Evolutionary conservation across 37 sponge, comb jelly and placozoan species (phyloP), one percentile per base, ranked within the genome.

Genomic region (Ephydatia muelleri): DNA sequence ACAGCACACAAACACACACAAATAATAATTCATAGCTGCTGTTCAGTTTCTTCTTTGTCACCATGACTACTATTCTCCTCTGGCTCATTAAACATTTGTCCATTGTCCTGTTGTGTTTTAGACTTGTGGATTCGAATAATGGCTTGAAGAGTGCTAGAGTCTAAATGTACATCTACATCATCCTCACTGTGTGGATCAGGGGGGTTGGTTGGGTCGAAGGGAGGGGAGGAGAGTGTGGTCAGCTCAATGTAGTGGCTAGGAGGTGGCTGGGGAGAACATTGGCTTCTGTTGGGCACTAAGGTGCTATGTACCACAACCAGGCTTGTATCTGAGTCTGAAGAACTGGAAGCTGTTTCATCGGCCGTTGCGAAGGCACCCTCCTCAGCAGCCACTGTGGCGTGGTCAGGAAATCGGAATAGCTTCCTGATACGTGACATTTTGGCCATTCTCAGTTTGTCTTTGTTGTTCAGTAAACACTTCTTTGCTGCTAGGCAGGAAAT

Each of bases 401-500:
- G 81, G 23, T 67, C 43, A 33, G 94, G 94, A 1, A 90, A 67
- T 34, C 87, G 84, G 30, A 94, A 85, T 64, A 94, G 25, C 19
- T 75, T 70, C 14, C 82, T 72, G 19, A 94, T 87, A 5, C 65
- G 80, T 3, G 76, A 67, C 94, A 87, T 90, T 38, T 94, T 94
- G 64, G 77, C 70, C 23, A 73, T 49, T 65, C 91, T 84, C 5
- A 96, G 83, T 22, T 65, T 64, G 22, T 96, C 92, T 49, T 80
- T 84, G 73, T 78, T 81, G 16, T 86, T 84, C 43, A 74, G 88
- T 21, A 96, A 78, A n/a, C 87, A 57, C 67, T 84, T 79, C 67
- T 80, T 85, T 8, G 97, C 95, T 28, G 94, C 94, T n/a, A 88
- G 29, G 68, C 97, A 96, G 23, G 92, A 83, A 43, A 96, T 96